These are phyloP conservation scores for Catostylus mosaicus DNA, from an alignment of 30 jellyfish, hydroid and myxozoan genomes.

Conservation along the genomic window DNA sequence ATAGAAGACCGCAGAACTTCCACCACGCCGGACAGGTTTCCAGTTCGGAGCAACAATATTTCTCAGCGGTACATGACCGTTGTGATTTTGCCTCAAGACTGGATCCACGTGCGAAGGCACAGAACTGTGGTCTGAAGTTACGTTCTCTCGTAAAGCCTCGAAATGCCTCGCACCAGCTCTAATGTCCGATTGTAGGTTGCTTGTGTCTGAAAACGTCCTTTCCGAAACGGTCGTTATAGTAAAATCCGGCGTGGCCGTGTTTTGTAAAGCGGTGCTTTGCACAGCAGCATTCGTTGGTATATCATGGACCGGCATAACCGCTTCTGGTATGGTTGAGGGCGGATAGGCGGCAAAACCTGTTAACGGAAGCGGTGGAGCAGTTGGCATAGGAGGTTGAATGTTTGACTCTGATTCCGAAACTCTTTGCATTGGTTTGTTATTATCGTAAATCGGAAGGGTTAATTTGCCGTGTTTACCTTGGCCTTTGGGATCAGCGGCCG, in stretches of 20 bases:
- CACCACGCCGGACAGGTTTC: conserved; percentile 94
- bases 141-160: conserved; percentile 33
- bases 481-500: neutral
- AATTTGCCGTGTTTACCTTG: conserved; percentile 25
- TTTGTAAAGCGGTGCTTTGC: neutral
- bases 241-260: conserved; percentile 30
- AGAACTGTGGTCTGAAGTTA: conserved; percentile 63
- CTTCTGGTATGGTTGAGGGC: conserved; percentile 58
- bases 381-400: conserved; percentile 4
- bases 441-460: conserved; percentile 55
- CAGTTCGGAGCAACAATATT: conserved; percentile 92
- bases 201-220: conserved; percentile 54
- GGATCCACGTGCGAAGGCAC: conserved; percentile 69
- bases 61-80: conserved; percentile 33
- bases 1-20: conserved; percentile 79
- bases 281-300: neutral
- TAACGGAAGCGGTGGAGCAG: conserved; percentile 61
- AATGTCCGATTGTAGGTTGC: conserved; percentile 56
- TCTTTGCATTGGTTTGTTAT: conserved; percentile 24
- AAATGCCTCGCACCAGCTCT: conserved; percentile 32
- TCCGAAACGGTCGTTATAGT: conserved; percentile 63
- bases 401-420: conserved; percentile 48
- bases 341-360: conserved; percentile 72
- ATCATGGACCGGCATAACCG: conserved; percentile 26
- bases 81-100: conserved; percentile 9